Base-by-base conservation (phyloP, 2,888 invertebrate species). In the Holacanthella duospinosa region DNA sequence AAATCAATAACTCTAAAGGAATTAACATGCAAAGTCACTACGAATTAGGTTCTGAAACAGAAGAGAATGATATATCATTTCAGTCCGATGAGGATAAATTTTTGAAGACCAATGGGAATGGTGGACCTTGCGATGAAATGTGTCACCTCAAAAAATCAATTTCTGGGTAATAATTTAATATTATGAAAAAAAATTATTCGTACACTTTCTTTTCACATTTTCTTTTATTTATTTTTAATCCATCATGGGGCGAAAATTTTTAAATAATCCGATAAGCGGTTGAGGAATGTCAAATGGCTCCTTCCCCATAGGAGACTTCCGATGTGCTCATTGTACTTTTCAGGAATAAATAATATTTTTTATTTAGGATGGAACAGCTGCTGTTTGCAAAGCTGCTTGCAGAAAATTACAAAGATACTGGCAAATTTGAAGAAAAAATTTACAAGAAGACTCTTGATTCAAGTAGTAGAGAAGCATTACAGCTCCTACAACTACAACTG, bases 291-390 rank as follows among this genome's bases (percentile, higher is more conserved):
- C n/a, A n/a, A n/a, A n/a, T n/a, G n/a, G n/a, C n/a, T n/a, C n/a
- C n/a, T n/a, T n/a, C n/a, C n/a, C n/a, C n/a, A n/a, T n/a, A n/a
- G n/a, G n/a, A n/a, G n/a, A n/a, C n/a, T n/a, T n/a, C n/a, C n/a
- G n/a, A n/a, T n/a, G n/a, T n/a, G n/a, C n/a, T n/a, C n/a, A n/a
- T n/a, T n/a, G n/a, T n/a, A n/a, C n/a, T n/a, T n/a, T n/a, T n/a
- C n/a, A n/a, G n/a, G n/a, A n/a, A n/a, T n/a, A n/a, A n/a, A n/a
- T n/a, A n/a, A n/a, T n/a, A n/a, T n/a, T n/a, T n/a, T n/a, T n/a
- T 27, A 24, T 55, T 55, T n/a, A 55, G 56, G 27, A 4, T 25
- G 19, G 56, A 55, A 16, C 56, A 55, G 27, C 56, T 55, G 3
- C 24, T 55, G 26, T 28, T 55, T 25, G 27, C 56, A 21, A 26